These are phyloP conservation scores for Lysiphlebus fabarum DNA, from an alignment of 1,140 invertebrate genomes.

Conservation along the genomic window DNA sequence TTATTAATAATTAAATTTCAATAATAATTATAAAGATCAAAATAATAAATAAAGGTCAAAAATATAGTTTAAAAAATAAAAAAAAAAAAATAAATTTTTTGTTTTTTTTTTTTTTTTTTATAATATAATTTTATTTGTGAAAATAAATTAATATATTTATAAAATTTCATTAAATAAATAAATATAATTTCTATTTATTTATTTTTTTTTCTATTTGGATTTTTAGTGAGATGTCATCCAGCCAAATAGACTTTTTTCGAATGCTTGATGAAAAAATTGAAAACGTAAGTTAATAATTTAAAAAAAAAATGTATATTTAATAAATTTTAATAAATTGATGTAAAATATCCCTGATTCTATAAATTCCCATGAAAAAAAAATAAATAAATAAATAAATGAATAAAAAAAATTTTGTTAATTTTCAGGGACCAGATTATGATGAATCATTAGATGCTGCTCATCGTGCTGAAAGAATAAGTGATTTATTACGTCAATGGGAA, in stretches of 20 bases:
- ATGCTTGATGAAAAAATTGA: constrained; percentile 90
- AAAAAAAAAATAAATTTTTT: neutral
- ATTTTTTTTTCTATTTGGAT: constrained; percentile 36
- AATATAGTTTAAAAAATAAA: too few relatives aligned
- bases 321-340: neutral
- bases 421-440: constrained; percentile 71
- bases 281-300: constrained; percentile 61
- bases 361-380: too few relatives aligned
- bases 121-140: neutral
- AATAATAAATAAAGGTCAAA: too few relatives aligned
- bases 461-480: constrained; percentile 40
- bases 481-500: constrained; percentile 46
- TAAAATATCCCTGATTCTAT: too few relatives aligned
- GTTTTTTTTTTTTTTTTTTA: constrained; percentile 18
- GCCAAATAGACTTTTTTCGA: constrained; percentile 85
- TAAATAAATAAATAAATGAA: neutral
- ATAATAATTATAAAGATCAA: too few relatives aligned
- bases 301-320: constrained; percentile 19
- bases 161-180: neutral
- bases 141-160: too few relatives aligned
- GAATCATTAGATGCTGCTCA: constrained; percentile 40
- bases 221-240: constrained; percentile 79
- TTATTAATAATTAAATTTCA: too few relatives aligned
- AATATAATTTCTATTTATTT: constrained; percentile 26
- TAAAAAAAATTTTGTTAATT: constrained; percentile 23